Evolutionary conservation across 2,888 invertebrate species (phyloP).

Genomic region (Macrosiphum euphorbiae): DNA sequence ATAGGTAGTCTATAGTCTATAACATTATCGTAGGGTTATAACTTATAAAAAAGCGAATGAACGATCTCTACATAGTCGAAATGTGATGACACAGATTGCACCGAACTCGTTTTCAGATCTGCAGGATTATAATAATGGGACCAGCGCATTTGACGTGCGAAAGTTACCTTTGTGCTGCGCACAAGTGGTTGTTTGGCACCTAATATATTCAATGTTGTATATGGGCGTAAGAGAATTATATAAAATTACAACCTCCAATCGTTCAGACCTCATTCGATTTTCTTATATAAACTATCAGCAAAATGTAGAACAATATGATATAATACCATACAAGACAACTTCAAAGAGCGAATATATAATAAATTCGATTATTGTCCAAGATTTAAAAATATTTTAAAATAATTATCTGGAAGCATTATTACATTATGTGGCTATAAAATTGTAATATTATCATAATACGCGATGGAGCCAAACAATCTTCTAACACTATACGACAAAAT

Average conservation of each 20-base stretch:
- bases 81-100: conserved; percentile 38
- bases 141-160: neutral
- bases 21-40: neutral
- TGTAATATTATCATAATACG: too few relatives aligned
- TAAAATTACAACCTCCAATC: neutral
- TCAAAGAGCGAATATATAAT: neutral
- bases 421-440: neutral
- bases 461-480: neutral
- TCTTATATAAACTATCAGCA: neutral
- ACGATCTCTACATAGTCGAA: neutral
- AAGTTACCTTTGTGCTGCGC: conserved; percentile 25
- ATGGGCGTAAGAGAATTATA: neutral
- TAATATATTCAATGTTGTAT: neutral
- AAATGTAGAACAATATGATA: conserved; percentile 19
- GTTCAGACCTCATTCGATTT: conserved; percentile 41
- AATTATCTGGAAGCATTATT: neutral
- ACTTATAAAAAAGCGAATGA: conserved; percentile 1
- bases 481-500: neutral
- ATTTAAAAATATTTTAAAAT: neutral
- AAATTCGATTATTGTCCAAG: neutral
- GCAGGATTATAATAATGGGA: conserved; percentile 15
- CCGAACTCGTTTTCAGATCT: conserved; percentile 35
- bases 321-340: neutral
- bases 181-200: conserved; percentile 24
- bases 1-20: neutral